A percentile compares a stretch with the other conserved stretches of the same genome.
Conservation (phyloP, 2,888 invertebrate genomes). For the Steromphala cineraria region DNA sequence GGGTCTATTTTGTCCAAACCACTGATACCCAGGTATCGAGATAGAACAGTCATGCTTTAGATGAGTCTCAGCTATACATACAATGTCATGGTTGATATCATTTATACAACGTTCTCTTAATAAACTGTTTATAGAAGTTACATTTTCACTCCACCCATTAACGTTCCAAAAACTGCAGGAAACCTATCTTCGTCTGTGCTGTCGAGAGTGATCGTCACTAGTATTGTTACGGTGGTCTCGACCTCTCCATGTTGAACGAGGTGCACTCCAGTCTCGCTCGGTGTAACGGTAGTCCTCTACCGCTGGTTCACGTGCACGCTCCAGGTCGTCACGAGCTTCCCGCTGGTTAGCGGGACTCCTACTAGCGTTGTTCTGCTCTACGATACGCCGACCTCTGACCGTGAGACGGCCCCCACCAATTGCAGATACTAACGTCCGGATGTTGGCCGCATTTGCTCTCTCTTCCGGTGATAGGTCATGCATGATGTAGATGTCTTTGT, state of each 20-base stretch:
- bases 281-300: background rate
- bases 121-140: background rate
- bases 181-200: background rate
- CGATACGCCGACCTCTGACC: background rate
- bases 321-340: background rate
- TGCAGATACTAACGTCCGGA: background rate
- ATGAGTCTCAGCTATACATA: background rate
- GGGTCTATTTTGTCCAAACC: background rate
- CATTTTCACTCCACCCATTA: background rate
- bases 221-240: background rate
- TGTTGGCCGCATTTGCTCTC: background rate
- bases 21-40: background rate
- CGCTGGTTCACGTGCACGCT: background rate
- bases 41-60: background rate
- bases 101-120: background rate
- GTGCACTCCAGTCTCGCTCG: background rate
- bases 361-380: background rate
- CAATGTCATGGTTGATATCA: background rate
- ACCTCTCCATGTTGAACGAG: background rate
- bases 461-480: background rate
- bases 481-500: background rate
- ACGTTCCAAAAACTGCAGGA: background rate
- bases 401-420: background rate
- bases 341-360: background rate
- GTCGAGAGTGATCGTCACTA: background rate